phyloP scores from a whole-genome alignment of 2,113 vertebrate genomes.

The Vidua chalybeata region DNA sequence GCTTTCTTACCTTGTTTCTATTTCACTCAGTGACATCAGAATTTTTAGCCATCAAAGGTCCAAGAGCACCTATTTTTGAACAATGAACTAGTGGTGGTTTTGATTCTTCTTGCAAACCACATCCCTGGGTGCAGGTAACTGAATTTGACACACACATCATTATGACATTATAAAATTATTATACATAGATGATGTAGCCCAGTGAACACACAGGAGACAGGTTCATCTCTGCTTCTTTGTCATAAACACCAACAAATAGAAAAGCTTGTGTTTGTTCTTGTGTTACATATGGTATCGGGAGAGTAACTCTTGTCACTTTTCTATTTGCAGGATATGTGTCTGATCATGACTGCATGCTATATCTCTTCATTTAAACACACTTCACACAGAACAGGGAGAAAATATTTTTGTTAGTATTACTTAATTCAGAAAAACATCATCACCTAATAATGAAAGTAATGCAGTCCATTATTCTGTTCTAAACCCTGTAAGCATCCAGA shows the following conservation, averaged over 20 bases:
- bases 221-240: neutral
- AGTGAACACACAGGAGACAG: neutral
- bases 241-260: neutral
- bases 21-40: neutral
- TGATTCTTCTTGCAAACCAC: neutral
- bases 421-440: neutral
- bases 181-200: neutral
- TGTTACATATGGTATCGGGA: neutral
- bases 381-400: neutral
- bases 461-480: neutral
- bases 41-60: neutral
- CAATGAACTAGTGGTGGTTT: neutral
- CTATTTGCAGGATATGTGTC: neutral
- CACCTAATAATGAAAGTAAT: neutral
- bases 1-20: slow-evolving; percentile 9
- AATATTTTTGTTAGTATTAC: neutral
- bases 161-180: slow-evolving; percentile 4
- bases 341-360: neutral
- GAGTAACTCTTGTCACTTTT: neutral
- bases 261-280: neutral
- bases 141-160: neutral
- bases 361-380: neutral
- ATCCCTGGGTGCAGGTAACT: neutral
- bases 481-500: neutral
- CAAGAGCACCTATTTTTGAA: slow-evolving; percentile 40